These are phyloP conservation scores for Pyrgus malvae DNA, from an alignment of 2,888 invertebrate genomes.

Conservation along the genomic window DNA sequence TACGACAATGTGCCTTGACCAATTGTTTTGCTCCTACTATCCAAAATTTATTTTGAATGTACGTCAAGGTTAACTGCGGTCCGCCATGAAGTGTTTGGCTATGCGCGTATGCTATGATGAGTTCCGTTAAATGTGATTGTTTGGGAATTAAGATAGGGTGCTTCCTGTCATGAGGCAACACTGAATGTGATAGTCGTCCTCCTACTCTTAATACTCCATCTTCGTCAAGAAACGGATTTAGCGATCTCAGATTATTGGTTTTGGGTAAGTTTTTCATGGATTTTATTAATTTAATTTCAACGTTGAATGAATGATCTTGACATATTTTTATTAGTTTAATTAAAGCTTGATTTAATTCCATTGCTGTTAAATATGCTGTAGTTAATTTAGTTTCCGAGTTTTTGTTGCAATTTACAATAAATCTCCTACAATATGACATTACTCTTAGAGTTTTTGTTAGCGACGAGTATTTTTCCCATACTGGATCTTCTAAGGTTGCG, in stretches of 20 bases:
- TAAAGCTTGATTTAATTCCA: background rate
- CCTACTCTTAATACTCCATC: constrained; percentile 6
- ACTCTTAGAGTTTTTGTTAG: constrained; percentile 8
- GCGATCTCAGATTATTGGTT: too few species aligned
- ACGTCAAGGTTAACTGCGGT: background rate
- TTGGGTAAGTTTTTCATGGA: background rate
- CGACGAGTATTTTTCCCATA: background rate
- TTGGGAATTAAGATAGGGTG: constrained; percentile 1
- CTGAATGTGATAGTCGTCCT: constrained; percentile 3
- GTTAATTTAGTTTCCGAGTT: background rate
- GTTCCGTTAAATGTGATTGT: background rate
- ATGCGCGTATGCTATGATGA: background rate
- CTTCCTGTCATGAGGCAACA: background rate
- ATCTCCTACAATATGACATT: constrained; percentile 2
- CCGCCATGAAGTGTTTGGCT: background rate
- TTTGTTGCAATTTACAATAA: background rate
- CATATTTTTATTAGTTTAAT: background rate
- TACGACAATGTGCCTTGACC: background rate
- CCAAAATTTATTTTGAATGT: constrained; percentile 2
- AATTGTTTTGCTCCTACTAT: constrained; percentile 2
- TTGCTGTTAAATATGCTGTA: background rate
- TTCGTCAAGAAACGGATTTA: constrained; percentile 4
- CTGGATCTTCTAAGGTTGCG: background rate
- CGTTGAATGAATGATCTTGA: background rate
- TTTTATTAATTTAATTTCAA: constrained; percentile 11